A percentile compares a stretch with the other conserved stretches of the same genome.
These are phyloP conservation scores for Echinarachnius parma DNA, from an alignment of 53 echinoderm and acorn worm species.

Conservation along the genomic window DNA sequence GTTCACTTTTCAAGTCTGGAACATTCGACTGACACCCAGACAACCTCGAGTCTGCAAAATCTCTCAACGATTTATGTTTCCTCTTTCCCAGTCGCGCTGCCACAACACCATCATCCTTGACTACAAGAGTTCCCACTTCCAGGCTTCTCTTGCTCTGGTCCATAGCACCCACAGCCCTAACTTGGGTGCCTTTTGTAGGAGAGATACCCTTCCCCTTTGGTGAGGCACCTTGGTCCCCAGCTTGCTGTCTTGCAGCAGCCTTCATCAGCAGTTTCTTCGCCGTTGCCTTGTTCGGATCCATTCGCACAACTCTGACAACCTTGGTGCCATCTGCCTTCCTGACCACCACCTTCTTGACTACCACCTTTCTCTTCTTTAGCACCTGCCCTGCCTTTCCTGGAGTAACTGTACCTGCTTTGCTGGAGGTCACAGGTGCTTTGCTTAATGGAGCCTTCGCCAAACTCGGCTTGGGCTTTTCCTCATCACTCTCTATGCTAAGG, in stretches of 20 bases:
- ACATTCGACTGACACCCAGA: neutral
- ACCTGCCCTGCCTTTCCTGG: conserved; percentile 20
- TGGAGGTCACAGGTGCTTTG: neutral
- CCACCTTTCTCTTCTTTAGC: conserved; percentile 6
- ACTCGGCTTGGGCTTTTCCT: conserved; percentile 12
- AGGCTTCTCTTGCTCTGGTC: no score
- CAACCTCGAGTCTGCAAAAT: neutral
- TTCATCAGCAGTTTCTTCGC: conserved; percentile 31
- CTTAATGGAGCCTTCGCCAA: neutral
- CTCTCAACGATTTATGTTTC: conserved; percentile 17
- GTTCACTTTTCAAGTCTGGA: conserved; percentile 16
- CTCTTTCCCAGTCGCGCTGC: conserved; percentile 18
- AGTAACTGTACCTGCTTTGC: neutral
- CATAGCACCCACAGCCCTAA: no score
- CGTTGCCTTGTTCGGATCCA: conserved; percentile 19
- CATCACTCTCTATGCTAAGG: conserved; percentile 5
- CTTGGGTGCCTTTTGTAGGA: no score
- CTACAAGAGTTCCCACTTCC: no score
- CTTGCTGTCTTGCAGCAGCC: conserved; percentile 15
- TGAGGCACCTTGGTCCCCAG: conserved; percentile 21
- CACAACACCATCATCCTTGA: no score
- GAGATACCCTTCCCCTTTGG: conserved; percentile 21
- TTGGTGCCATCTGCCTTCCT: conserved; percentile 42
- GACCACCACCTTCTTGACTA: conserved; percentile 30
- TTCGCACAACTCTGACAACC: conserved; percentile 27